These are phyloP conservation scores for zebrafish (Danio rerio) DNA, from an alignment of 2,113 vertebrate genomes.

Conservation along the genomic window DNA sequence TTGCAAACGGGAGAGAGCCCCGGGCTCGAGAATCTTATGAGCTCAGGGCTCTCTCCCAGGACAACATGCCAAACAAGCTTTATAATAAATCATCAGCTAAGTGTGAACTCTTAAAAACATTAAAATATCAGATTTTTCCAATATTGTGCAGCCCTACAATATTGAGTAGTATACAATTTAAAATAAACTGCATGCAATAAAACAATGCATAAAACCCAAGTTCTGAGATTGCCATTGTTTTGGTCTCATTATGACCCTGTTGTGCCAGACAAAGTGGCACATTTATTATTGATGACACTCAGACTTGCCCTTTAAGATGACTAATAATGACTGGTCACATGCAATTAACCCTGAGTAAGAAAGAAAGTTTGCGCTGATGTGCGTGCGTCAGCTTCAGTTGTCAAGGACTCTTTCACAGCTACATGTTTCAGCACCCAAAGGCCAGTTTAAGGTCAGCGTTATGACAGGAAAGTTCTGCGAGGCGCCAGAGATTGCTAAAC, in stretches of 20 bases:
- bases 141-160: too few relatives aligned
- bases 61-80: too few relatives aligned
- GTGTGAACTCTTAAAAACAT: too few relatives aligned
- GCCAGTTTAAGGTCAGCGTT: background rate
- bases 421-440: constrained; percentile 19
- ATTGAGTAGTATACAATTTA: background rate
- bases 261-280: background rate
- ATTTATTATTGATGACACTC: background rate
- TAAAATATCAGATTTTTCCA: too few relatives aligned
- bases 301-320: constrained; percentile 7
- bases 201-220: background rate
- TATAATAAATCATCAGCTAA: too few relatives aligned
- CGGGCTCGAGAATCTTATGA: too few relatives aligned
- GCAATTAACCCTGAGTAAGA: constrained; percentile 9
- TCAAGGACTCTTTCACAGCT: constrained; percentile 24
- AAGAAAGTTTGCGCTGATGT: background rate
- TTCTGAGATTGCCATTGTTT: background rate
- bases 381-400: constrained; percentile 10
- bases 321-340: background rate
- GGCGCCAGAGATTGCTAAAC: constrained; percentile 18
- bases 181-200: background rate
- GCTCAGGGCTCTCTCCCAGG: too few relatives aligned
- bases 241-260: background rate
- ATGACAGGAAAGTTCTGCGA: constrained; percentile 25
- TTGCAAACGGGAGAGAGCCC: too few relatives aligned